These are phyloP conservation scores for Prochilodus magdalenae DNA, from an alignment of 2,113 vertebrate species.

Conservation along the genomic window DNA sequence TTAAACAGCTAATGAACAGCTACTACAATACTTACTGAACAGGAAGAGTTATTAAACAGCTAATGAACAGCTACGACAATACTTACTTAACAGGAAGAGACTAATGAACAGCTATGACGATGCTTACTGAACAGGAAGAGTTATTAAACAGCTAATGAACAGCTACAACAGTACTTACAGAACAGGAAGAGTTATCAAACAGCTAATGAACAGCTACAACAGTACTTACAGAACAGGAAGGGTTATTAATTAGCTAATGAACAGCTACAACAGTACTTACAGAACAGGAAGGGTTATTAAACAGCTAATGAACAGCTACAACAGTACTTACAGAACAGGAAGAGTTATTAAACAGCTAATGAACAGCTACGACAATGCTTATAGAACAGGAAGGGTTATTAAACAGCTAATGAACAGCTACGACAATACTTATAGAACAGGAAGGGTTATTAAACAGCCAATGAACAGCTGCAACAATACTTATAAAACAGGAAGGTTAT, in stretches of 20 bases:
- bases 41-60: neutral
- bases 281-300: neutral
- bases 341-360: neutral
- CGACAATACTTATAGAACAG: too few species aligned
- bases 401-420: neutral
- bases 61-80: neutral
- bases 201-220: neutral
- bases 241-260: neutral
- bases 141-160: neutral
- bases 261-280: neutral
- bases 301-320: neutral
- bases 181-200: neutral
- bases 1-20: neutral
- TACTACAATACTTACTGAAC: neutral
- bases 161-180: neutral
- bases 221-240: neutral
- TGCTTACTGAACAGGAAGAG: neutral
- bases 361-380: neutral
- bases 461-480: too few species aligned
- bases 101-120: neutral
- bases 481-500: too few species aligned
- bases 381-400: neutral
- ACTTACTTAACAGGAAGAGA: neutral
- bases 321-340: too few species aligned
- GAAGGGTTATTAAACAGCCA: too few species aligned